Conservation (phyloP, 2,113 vertebrate genomes). For the Aegotheles bennettii region DNA sequence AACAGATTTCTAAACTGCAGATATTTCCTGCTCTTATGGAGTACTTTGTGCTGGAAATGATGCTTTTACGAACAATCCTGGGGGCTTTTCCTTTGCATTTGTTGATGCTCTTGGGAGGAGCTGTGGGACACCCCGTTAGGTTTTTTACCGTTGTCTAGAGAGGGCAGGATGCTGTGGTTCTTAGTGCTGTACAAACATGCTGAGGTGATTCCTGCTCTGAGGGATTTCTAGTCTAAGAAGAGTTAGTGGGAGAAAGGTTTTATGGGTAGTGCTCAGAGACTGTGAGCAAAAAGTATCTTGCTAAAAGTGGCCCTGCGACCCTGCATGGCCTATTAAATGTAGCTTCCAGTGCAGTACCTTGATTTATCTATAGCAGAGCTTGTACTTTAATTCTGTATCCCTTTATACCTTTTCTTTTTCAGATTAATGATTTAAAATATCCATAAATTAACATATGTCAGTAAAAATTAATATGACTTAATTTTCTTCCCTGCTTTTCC, state of each 20-base stretch:
- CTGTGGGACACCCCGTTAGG: rapidly evolving
- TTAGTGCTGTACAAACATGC: not conserved
- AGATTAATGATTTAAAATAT: slow-evolving; percentile 1
- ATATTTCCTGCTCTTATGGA: not conserved
- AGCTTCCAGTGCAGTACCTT: not conserved
- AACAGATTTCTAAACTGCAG: not conserved
- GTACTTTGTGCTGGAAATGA: not conserved
- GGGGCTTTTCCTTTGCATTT: not conserved
- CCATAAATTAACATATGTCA: not conserved
- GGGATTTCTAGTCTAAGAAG: not conserved
- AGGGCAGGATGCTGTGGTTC: rapidly evolving
- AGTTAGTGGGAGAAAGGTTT: not conserved
- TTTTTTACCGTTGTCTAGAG: not conserved
- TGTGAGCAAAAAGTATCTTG: not conserved
- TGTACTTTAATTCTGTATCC: not conserved
- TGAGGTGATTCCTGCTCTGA: not conserved
- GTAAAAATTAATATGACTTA: slow-evolving; percentile 41
- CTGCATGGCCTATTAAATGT: no score
- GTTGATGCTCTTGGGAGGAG: not conserved
- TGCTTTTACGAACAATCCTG: not conserved
- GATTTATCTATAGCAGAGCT: not conserved
- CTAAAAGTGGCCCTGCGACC: not conserved
- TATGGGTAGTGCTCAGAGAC: not conserved
- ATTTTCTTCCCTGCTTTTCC: slow-evolving; percentile 14
- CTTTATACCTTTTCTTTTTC: not conserved